Evolutionary conservation across 2,113 vertebrate species (phyloP), one percentile per base, ranked within the genome.

Genomic region (Crocuta crocuta): DNA sequence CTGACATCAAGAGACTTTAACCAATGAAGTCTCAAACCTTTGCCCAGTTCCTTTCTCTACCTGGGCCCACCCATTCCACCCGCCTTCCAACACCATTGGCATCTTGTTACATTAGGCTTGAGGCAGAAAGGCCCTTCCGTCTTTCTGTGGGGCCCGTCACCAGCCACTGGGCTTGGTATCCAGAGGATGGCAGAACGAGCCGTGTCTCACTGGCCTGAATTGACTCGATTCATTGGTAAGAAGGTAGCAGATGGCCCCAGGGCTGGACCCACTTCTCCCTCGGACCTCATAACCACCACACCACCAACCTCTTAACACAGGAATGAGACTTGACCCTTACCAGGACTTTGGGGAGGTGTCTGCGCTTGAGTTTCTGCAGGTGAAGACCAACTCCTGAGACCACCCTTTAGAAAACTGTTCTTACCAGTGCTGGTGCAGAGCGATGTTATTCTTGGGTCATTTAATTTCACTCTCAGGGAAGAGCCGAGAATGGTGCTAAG

Each of bases 401-500:
- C 99, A 99, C 98, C 98, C 98, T 99, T 98, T 98, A 98, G 98
- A 97, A 98, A 93, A 91, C 98, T 96, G 66, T 98, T 98, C 98
- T 97, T 86, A 95, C 97, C 98, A 98, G 95, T 97, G 98, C 98
- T 96, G 97, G 94, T 97, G 98, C 98, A 98, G 98, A 98, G 98
- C 98, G 98, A 98, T 98, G 98, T 98, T 99, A 99, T 99, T 98
- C 98, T 98, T 98, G 98, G 98, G 98, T 99, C 99, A 99, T 99
- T 99, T 99, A 98, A 98, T 98, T 98, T 99, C 68, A 97, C 97
- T 98, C 97, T 97, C 96, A 96, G 98, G 98, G 98, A 99, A 98
- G 98, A 99, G 97, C 97, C 87, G n/a, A 97, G 98, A 98, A 98
- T 97, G 98, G 98, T 97, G 97, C 96, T 97, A 98, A 98, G 98